Evolutionary conservation across 2,888 invertebrate genomes (phyloP).

Genomic region (Drosophila multiciliata): DNA sequence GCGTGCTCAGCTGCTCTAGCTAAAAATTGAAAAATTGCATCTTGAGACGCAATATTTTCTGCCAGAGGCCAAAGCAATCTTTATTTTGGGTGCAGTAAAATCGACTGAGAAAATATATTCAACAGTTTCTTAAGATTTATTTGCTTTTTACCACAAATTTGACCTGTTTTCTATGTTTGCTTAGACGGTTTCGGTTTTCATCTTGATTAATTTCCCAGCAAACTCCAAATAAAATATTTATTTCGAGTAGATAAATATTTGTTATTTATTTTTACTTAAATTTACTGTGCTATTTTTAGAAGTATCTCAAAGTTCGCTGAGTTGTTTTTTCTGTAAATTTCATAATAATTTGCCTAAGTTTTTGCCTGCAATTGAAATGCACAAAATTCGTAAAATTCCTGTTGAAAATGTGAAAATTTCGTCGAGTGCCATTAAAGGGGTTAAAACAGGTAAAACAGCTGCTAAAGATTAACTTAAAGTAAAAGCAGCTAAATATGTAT

Average conservation of each 20-base stretch:
- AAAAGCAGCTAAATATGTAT: constrained; percentile 49
- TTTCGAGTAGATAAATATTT: not conserved
- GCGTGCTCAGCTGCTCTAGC: constrained; percentile 34
- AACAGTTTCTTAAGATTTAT: not conserved
- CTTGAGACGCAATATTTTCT: constrained; percentile 9
- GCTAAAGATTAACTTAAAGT: constrained; percentile 44
- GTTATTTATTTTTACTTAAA: not conserved
- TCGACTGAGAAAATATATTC: not conserved
- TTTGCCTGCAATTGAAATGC: not conserved
- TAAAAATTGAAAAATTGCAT: constrained; percentile 59
- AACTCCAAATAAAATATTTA: not conserved
- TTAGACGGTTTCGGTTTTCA: not conserved
- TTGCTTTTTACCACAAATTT: not conserved
- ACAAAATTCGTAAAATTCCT: constrained; percentile 14
- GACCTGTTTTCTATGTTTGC: not conserved
- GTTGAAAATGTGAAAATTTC: constrained; percentile 36
- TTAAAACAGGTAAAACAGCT: constrained; percentile 33
- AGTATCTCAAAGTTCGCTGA: not conserved
- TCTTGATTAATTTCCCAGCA: not conserved
- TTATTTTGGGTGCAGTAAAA: not conserved
- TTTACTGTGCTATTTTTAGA: not conserved
- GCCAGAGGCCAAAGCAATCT: constrained; percentile 15
- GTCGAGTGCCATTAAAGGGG: constrained; percentile 38
- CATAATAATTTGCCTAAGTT: too few species aligned
- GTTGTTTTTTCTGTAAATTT: too few species aligned